Evolutionary conservation across 2,888 invertebrate species (phyloP).

Genomic region (Xestia rhomboidea): DNA sequence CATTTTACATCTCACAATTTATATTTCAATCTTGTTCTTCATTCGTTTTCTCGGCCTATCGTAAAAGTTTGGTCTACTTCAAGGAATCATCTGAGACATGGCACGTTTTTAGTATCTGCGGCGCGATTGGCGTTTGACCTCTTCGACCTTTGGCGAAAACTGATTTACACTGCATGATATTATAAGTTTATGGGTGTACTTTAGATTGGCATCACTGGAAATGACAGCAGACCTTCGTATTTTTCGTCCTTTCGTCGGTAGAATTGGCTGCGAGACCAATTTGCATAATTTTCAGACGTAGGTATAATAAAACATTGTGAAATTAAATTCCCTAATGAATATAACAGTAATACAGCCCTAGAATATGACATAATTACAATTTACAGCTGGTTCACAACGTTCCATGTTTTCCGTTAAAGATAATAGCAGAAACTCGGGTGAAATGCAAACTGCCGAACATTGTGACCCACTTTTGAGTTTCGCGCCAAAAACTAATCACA

Average conservation of each 20-base stretch:
- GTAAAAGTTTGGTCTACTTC: constrained; percentile 47
- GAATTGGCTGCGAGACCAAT: not conserved
- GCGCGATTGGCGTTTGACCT: constrained; percentile 39
- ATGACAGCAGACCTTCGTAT: not conserved
- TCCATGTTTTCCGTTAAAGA: constrained; percentile 62
- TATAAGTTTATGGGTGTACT: not conserved
- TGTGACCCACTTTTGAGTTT: constrained; percentile 49
- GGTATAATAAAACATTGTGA: not conserved
- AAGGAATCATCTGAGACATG: constrained; percentile 33
- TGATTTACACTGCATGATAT: constrained; percentile 24
- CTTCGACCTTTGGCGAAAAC: constrained; percentile 34
- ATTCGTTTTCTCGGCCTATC: constrained; percentile 51
- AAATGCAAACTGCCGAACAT: constrained; percentile 60
- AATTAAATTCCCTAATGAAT: constrained; percentile 18
- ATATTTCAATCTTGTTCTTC: constrained; percentile 55
- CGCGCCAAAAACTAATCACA: constrained; percentile 57
- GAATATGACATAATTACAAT: constrained; percentile 61
- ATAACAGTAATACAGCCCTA: constrained; percentile 14
- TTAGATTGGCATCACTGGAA: not conserved
- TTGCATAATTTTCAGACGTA: not conserved
- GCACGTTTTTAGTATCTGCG: constrained; percentile 43
- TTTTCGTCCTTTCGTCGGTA: not conserved
- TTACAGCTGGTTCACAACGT: constrained; percentile 61
- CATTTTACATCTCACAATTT: constrained; percentile 61
- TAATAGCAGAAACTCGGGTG: constrained; percentile 58